Conservation (phyloP, 1,140 invertebrate genomes). For the Acromyrmex heyeri region DNA sequence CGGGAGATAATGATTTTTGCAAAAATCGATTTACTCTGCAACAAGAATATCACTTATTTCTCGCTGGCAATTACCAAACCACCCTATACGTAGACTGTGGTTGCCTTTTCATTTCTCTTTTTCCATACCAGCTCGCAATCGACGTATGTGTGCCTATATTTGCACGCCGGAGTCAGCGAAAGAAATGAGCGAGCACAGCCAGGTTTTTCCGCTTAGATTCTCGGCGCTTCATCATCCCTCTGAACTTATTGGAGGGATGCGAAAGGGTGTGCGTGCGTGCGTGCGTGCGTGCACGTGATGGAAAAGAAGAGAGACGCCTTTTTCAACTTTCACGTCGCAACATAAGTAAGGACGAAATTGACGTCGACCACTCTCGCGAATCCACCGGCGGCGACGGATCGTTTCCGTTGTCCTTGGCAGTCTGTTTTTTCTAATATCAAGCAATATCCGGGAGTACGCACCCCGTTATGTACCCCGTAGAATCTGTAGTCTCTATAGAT, state of each 20-base stretch:
- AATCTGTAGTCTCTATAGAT: neutral
- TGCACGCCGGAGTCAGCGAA: slow-evolving; percentile 4
- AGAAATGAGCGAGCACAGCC: neutral
- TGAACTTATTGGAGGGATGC: slow-evolving; percentile 55
- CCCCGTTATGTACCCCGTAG: slow-evolving; percentile 24
- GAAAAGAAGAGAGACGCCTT: slow-evolving; percentile 12
- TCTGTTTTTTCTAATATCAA: slow-evolving; percentile 48
- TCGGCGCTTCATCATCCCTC: slow-evolving; percentile 63
- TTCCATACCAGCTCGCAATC: neutral
- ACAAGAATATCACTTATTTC: neutral
- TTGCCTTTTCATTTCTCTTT: neutral
- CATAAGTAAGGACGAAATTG: slow-evolving; percentile 23
- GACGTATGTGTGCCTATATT: slow-evolving; percentile 5
- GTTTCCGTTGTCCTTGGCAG: slow-evolving; percentile 7
- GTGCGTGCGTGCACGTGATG: neutral
- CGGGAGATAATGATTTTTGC: neutral
- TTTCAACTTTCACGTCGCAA: slow-evolving; percentile 38
- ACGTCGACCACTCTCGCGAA: slow-evolving; percentile 18
- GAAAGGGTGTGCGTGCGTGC: neutral
- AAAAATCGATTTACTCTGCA: neutral
- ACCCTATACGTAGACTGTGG: too few relatives aligned
- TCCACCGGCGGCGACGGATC: slow-evolving; percentile 2
- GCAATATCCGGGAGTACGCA: slow-evolving; percentile 52
- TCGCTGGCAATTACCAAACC: neutral
- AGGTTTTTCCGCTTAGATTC: slow-evolving; percentile 63